Percentiles rank a stretch among this genome's conserved stretches.
phyloP scores from a whole-genome alignment of 1,140 invertebrate species.

The Drosophila persimilis region DNA sequence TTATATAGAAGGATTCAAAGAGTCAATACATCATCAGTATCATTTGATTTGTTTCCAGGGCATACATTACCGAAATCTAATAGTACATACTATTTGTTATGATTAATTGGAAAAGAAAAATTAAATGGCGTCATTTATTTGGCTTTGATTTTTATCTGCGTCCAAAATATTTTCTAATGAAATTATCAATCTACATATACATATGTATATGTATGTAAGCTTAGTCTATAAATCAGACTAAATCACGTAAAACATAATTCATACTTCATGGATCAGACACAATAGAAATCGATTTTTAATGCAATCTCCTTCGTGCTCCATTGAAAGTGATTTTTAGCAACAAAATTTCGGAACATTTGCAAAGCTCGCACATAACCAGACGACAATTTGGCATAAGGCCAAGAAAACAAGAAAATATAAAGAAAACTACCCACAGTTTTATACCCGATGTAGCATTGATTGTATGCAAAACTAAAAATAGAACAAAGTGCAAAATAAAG shows the following conservation, averaged over 20 bases:
- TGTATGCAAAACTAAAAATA: conserved; percentile 58
- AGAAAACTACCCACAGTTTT: conserved; percentile 44
- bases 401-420: conserved; percentile 42
- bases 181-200: too few relatives aligned
- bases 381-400: conserved; percentile 58
- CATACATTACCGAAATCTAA: too few relatives aligned
- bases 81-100: too few relatives aligned
- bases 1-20: too few relatives aligned
- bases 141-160: too few relatives aligned
- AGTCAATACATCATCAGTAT: too few relatives aligned
- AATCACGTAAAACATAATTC: conserved; percentile 31
- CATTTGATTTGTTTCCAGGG: too few relatives aligned
- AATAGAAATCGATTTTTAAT: conserved; percentile 65
- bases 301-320: conserved; percentile 36
- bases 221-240: too few relatives aligned
- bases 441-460: conserved; percentile 54
- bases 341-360: conserved; percentile 57
- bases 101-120: too few relatives aligned
- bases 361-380: conserved; percentile 69
- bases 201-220: too few relatives aligned
- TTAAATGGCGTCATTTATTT: too few relatives aligned
- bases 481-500: conserved; percentile 46
- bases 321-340: conserved; percentile 68
- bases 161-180: too few relatives aligned
- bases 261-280: conserved; percentile 72